A percentile compares a stretch with the other conserved stretches of the same genome.
Conservation (phyloP, 2,113 vertebrate genomes). For the Actenoides lindsayi region DNA sequence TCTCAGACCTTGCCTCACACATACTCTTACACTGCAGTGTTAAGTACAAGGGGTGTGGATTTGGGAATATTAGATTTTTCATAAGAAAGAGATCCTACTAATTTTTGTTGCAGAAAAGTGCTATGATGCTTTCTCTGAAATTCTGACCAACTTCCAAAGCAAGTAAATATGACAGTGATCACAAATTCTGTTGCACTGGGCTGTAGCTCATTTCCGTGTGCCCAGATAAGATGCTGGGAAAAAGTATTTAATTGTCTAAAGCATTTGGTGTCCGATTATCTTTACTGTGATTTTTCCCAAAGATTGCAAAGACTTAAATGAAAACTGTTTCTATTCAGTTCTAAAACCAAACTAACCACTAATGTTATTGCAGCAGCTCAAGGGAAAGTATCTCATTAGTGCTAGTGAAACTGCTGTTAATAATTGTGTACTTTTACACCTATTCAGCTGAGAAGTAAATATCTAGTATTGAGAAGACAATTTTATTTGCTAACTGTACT, state of each 20-base stretch:
- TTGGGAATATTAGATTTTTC: background rate
- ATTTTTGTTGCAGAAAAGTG: background rate
- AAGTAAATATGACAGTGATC: background rate
- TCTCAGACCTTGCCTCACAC: background rate
- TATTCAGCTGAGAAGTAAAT: background rate
- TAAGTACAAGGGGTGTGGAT: background rate
- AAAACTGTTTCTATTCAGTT: background rate
- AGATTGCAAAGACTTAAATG: background rate
- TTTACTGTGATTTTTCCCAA: background rate
- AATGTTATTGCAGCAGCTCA: background rate
- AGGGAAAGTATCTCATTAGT: background rate
- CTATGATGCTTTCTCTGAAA: background rate
- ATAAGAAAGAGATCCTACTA: background rate
- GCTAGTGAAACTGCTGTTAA: background rate
- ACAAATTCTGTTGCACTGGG: background rate
- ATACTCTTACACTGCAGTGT: background rate
- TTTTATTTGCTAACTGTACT: background rate
- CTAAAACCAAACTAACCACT: background rate
- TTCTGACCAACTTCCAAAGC: background rate
- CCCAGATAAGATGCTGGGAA: background rate
- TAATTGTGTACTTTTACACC: background rate
- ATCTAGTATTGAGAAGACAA: background rate
- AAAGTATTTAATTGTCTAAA: background rate
- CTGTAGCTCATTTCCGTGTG: background rate
- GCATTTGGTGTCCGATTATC: background rate